A percentile compares a stretch with the other conserved stretches of the same genome.
phyloP scores from a whole-genome alignment of 2,113 vertebrate genomes.

The Heptranchias perlo region DNA sequence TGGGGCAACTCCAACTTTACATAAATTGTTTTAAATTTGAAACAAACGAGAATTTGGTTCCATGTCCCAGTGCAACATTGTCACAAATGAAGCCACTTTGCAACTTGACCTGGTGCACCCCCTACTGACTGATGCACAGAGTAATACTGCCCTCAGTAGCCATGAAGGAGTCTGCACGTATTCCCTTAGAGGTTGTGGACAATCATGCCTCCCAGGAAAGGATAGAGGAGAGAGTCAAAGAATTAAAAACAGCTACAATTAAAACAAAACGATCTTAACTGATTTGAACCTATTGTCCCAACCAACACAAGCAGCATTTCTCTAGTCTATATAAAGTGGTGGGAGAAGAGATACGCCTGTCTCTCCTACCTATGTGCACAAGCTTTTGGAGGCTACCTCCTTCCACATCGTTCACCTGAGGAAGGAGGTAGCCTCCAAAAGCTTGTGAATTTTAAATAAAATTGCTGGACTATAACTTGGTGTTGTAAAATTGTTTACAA shows the following conservation, averaged over 20 bases:
- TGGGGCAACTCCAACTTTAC: not conserved
- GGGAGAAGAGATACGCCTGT: not conserved
- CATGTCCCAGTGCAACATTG: not conserved
- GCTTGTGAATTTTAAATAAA: no score
- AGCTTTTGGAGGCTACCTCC: no score
- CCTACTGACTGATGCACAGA: constrained; percentile 7
- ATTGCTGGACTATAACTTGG: no score
- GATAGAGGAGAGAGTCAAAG: not conserved
- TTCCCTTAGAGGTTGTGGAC: not conserved
- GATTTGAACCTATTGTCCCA: not conserved
- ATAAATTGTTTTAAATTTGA: not conserved
- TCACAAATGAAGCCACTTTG: not conserved
- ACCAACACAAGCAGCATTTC: not conserved
- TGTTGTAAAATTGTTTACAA: no score
- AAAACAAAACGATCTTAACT: not conserved
- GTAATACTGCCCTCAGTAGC: not conserved
- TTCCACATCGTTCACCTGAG: no score
- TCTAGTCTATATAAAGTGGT: not conserved
- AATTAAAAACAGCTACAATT: not conserved
- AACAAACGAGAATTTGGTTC: not conserved
- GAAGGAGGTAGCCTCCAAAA: no score
- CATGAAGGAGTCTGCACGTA: not conserved
- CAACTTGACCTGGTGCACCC: constrained; percentile 23
- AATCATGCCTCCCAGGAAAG: not conserved
- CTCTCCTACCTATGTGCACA: no score